A percentile compares a stretch with the other conserved stretches of the same genome.
Conservation (phyloP, 1,140 invertebrate species). For the Heliconius himera region DNA sequence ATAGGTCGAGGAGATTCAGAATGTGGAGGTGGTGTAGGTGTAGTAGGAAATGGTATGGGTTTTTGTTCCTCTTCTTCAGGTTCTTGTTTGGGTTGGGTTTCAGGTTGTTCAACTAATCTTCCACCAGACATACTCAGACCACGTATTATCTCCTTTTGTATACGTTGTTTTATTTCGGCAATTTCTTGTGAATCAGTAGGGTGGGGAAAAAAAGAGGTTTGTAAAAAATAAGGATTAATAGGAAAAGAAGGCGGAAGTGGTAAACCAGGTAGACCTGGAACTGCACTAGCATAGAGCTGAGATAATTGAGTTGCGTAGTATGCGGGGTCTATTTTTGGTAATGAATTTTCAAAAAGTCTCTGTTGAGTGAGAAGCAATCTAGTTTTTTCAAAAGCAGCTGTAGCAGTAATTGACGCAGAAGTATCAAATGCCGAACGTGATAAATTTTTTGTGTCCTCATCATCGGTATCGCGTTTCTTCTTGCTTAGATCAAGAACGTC, state of each 20-base stretch:
- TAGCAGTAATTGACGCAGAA: conserved; percentile 52
- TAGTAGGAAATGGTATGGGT: conserved; percentile 56
- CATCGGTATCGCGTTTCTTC: conserved; percentile 83
- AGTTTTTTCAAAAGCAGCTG: conserved; percentile 75
- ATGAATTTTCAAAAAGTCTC: conserved; percentile 82
- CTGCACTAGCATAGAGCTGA: conserved; percentile 81
- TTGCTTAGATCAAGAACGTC: conserved; percentile 94
- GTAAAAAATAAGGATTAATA: conserved; percentile 82
- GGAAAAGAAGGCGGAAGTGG: conserved; percentile 82
- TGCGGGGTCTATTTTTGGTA: conserved; percentile 82
- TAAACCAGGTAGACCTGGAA: conserved; percentile 76
- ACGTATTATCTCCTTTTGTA: conserved; percentile 85
- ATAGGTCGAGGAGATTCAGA: conserved; percentile 69
- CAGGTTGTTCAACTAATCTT: conserved; percentile 82
- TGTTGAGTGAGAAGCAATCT: conserved; percentile 83
- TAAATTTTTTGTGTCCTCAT: conserved; percentile 66
- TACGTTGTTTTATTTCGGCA: conserved; percentile 84
- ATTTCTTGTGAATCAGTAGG: conserved; percentile 83
- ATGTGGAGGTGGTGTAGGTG: conserved; percentile 61
- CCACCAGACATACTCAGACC: conserved; percentile 86
- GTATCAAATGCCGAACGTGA: conserved; percentile 73
- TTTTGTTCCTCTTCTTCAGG: conserved; percentile 74
- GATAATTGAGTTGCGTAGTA: conserved; percentile 82
- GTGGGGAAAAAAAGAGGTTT: conserved; percentile 83
- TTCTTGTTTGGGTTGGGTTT: conserved; percentile 64